A percentile compares a stretch with the other conserved stretches of the same genome.
phyloP scores from a whole-genome alignment of 1,140 invertebrate genomes.

The Saccostrea echinata region DNA sequence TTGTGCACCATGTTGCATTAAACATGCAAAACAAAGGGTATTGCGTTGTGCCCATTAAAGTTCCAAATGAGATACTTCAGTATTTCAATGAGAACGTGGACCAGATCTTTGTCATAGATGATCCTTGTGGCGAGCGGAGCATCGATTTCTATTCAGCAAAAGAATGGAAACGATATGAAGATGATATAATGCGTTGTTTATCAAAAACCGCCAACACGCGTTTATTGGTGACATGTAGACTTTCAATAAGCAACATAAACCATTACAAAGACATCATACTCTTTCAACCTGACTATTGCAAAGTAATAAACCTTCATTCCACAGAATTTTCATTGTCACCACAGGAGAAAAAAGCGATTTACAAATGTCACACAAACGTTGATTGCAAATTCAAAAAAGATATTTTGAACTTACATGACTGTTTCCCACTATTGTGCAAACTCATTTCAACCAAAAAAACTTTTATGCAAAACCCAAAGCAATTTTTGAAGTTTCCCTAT shows the following conservation, averaged over 20 bases:
- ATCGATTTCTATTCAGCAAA: too few relatives aligned
- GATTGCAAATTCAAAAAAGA: neutral
- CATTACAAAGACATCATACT: too few relatives aligned
- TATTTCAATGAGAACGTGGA: constrained; percentile 12
- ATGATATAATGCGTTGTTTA: too few relatives aligned
- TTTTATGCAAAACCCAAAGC: neutral
- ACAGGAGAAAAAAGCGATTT: too few relatives aligned
- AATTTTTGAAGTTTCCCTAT: constrained; percentile 25
- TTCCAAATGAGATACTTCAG: neutral
- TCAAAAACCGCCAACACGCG: too few relatives aligned
- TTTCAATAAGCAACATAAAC: too few relatives aligned
- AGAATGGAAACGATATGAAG: too few relatives aligned
- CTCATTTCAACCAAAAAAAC: constrained; percentile 22
- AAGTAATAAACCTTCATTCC: too few relatives aligned
- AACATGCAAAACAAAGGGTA: neutral
- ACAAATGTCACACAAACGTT: neutral
- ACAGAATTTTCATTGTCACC: too few relatives aligned
- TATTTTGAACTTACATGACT: constrained; percentile 15
- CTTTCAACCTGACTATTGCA: too few relatives aligned
- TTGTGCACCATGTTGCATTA: constrained; percentile 10
- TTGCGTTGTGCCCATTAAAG: constrained; percentile 25
- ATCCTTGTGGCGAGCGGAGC: too few relatives aligned
- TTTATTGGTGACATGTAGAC: too few relatives aligned
- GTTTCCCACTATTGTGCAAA: constrained; percentile 40
- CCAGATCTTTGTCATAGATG: neutral